These are phyloP conservation scores for Synergus japonicus DNA, from an alignment of 2,888 invertebrate genomes.

Conservation along the genomic window DNA sequence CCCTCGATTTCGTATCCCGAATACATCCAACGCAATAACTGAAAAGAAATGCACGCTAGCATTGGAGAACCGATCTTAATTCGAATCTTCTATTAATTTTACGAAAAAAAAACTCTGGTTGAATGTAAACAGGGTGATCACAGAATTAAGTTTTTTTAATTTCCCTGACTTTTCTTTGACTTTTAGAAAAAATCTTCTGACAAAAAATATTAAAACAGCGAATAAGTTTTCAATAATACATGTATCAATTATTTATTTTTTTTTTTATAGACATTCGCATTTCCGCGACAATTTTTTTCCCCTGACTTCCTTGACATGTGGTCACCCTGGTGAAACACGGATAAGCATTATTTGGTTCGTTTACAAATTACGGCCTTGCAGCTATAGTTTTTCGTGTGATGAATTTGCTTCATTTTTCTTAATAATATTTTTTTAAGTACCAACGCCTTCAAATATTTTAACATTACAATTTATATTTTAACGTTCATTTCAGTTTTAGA, in stretches of 20 bases:
- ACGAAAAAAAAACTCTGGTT: neutral
- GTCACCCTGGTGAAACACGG: no score
- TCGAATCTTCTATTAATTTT: neutral
- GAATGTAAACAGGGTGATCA: neutral
- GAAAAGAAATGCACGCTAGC: constrained; percentile 56
- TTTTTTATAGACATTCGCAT: no score
- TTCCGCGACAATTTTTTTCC: no score
- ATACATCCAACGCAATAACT: constrained; percentile 74
- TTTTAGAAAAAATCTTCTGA: no score
- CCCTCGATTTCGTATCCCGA: constrained; percentile 73
- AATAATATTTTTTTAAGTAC: no score
- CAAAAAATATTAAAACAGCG: no score
- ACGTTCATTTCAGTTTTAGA: neutral
- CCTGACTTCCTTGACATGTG: no score
- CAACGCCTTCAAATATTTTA: neutral
- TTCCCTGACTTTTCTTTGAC: no score
- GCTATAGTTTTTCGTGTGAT: neutral
- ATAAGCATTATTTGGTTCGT: neutral
- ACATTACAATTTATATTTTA: neutral
- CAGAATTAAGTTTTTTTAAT: no score
- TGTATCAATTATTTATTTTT: no score
- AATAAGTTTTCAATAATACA: no score
- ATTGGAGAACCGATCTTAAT: constrained; percentile 45
- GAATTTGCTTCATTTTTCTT: neutral
- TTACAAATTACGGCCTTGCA: neutral